Evolutionary conservation across 2,888 invertebrate species (phyloP).

Genomic region (Hetaerina titia): DNA sequence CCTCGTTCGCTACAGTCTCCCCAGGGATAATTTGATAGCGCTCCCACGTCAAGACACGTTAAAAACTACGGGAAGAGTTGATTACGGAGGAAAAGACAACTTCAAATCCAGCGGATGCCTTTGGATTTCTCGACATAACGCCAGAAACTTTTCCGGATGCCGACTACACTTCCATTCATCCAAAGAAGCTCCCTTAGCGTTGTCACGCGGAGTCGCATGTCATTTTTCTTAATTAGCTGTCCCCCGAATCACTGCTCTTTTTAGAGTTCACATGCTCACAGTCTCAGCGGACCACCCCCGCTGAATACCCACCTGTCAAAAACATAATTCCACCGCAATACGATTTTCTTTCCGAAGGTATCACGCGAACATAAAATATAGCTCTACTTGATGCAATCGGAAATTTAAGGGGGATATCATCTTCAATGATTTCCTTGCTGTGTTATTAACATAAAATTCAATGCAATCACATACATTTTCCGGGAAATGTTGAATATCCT

Average conservation of each 20-base stretch:
- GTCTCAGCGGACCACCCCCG: background rate
- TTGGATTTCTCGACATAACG: background rate
- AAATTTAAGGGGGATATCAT: too few relatives aligned
- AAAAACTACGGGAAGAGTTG: background rate
- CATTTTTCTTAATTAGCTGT: constrained; percentile 4
- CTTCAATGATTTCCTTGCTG: too few relatives aligned
- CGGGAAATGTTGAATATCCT: too few relatives aligned
- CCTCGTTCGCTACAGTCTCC: too few relatives aligned
- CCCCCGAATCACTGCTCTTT: background rate
- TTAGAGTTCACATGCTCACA: background rate
- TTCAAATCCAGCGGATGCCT: background rate
- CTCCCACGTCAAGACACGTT: background rate
- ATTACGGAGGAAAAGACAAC: background rate
- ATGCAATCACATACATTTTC: too few relatives aligned
- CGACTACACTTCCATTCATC: background rate
- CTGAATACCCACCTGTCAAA: too few relatives aligned
- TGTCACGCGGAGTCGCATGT: background rate
- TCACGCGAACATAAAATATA: background rate
- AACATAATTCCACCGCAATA: too few relatives aligned
- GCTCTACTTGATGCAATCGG: too few relatives aligned
- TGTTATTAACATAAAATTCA: too few relatives aligned
- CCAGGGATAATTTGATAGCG: too few relatives aligned
- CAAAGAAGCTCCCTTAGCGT: background rate
- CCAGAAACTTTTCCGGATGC: background rate
- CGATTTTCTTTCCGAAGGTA: background rate